Evolutionary conservation across 2,797 vertebrate species (phyloP).

Genomic region (Gallinago nigripennis): DNA sequence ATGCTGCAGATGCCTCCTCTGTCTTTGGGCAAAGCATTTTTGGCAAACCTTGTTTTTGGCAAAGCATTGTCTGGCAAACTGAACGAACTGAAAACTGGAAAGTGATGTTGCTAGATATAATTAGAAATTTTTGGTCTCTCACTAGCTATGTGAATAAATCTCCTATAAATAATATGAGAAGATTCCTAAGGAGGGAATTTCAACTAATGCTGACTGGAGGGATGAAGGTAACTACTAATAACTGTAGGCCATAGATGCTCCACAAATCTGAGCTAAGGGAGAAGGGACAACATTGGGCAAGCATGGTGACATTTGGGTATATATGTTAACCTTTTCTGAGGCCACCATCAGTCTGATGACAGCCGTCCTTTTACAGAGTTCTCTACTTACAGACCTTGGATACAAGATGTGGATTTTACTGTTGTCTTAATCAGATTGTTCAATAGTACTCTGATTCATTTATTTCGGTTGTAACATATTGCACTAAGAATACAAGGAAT

Average conservation of each 20-base stretch:
- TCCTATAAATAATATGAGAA: slow-evolving; percentile 76
- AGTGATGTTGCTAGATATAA: slow-evolving; percentile 81
- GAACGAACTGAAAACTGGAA: slow-evolving; percentile 67
- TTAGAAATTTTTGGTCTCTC: slow-evolving; percentile 78
- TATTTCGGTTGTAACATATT: neutral
- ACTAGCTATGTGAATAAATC: slow-evolving; percentile 76
- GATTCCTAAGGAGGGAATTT: slow-evolving; percentile 31
- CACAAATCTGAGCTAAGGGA: slow-evolving; percentile 15
- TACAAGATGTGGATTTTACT: neutral
- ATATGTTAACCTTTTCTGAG: slow-evolving; percentile 10
- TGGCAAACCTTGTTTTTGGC: slow-evolving; percentile 73
- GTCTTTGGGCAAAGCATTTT: slow-evolving; percentile 78
- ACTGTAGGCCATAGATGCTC: slow-evolving; percentile 25
- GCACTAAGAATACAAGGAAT: no score
- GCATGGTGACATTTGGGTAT: neutral
- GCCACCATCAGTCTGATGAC: neutral
- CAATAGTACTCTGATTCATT: neutral
- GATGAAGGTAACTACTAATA: slow-evolving; percentile 2
- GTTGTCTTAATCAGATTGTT: neutral
- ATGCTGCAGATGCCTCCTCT: slow-evolving; percentile 76
- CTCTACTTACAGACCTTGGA: slow-evolving; percentile 6
- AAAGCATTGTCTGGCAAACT: slow-evolving; percentile 79
- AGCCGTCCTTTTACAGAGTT: neutral
- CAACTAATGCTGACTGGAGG: slow-evolving; percentile 31
- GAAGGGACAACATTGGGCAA: neutral